Percentiles rank a stretch among this genome's conserved stretches.
Conservation (phyloP, 37 sponge, comb jelly and placozoan species). For the Cliona cf. orientalis region DNA sequence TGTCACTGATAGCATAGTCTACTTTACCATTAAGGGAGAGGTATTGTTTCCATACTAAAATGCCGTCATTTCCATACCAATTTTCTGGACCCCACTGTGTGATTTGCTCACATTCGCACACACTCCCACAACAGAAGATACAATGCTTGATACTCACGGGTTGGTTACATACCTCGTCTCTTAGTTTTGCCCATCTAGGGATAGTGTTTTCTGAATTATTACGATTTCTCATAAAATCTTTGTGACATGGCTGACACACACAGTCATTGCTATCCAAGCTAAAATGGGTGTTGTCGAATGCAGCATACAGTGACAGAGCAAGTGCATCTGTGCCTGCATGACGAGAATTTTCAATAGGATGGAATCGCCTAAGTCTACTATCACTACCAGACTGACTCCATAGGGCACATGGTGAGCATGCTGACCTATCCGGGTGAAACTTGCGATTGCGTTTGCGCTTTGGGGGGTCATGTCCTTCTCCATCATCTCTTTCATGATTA, state of each 20-base stretch:
- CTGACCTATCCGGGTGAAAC: background rate
- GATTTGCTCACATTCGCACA: background rate
- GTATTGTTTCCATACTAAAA: background rate
- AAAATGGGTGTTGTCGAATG: background rate
- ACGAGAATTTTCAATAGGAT: background rate
- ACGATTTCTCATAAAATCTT: background rate
- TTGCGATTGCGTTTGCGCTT: background rate
- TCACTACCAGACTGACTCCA: background rate
- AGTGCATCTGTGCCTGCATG: background rate
- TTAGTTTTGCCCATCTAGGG: background rate
- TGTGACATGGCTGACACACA: background rate
- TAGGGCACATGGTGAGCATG: background rate
- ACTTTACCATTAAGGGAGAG: background rate
- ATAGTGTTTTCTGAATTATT: background rate
- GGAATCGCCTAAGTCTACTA: background rate
- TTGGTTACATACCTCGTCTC: background rate
- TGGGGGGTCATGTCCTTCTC: too few relatives aligned
- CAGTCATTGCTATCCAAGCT: background rate
- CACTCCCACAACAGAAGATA: background rate
- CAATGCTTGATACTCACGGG: background rate
- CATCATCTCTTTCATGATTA: too few relatives aligned
- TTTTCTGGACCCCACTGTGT: background rate
- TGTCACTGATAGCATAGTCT: background rate
- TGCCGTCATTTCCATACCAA: background rate
- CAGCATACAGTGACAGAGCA: background rate